Evolutionary conservation across 2,888 invertebrate species (phyloP).

Genomic region (Ptychoptera contaminata): DNA sequence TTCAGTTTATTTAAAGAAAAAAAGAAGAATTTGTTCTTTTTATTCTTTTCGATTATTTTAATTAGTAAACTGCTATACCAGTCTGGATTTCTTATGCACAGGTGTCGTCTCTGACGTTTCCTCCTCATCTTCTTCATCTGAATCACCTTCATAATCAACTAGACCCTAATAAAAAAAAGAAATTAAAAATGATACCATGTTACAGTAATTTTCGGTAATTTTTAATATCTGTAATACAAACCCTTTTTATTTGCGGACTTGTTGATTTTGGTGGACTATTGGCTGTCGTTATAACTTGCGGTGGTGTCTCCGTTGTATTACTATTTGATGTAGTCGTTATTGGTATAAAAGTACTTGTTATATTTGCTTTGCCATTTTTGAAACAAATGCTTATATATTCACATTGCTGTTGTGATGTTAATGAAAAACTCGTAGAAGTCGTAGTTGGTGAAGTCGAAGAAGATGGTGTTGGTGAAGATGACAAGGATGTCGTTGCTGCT

Average conservation of each 20-base stretch:
- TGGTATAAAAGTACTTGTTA: too few species aligned
- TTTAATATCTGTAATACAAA: slow-evolving; percentile 10
- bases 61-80: slow-evolving; percentile 23
- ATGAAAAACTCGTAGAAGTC: neutral
- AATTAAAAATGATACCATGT: neutral
- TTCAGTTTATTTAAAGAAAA: neutral
- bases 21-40: neutral
- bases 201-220: neutral
- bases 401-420: too few species aligned
- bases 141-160: slow-evolving; percentile 95
- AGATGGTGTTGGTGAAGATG: neutral
- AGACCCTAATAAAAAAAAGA: slow-evolving; percentile 46
- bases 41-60: neutral
- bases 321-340: too few species aligned
- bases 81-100: slow-evolving; percentile 29
- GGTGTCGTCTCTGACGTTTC: slow-evolving; percentile 22
- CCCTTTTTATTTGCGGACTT: too few species aligned
- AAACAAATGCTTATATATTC: too few species aligned
- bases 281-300: too few species aligned
- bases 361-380: too few species aligned
- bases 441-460: neutral
- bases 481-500: slow-evolving; percentile 2
- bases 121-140: slow-evolving; percentile 84
- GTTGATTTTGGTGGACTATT: too few species aligned
- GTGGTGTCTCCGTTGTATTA: too few species aligned